Evolutionary conservation across 2,113 vertebrate species (phyloP).

Genomic region (Osmerus mordax): DNA sequence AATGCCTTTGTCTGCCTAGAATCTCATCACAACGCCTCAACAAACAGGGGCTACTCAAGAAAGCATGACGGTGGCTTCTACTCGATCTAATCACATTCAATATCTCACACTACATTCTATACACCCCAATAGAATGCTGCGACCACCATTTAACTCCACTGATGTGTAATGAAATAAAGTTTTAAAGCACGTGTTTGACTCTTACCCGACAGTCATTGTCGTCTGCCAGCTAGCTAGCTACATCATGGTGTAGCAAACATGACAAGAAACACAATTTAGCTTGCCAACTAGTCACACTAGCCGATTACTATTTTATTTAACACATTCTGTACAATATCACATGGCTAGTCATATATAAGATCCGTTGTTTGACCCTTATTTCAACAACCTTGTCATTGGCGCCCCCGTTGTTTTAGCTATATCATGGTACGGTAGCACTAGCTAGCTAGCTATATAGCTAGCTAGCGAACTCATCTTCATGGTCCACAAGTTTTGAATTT

Average conservation of each 20-base stretch:
- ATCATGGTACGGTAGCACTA: too few relatives aligned
- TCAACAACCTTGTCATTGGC: neutral
- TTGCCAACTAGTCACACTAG: too few relatives aligned
- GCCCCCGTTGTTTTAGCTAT: neutral
- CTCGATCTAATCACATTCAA: constrained; percentile 40
- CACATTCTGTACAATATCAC: too few relatives aligned
- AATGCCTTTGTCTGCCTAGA: constrained; percentile 33
- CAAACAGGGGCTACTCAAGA: constrained; percentile 67
- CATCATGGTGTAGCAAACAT: neutral
- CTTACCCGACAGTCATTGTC: neutral
- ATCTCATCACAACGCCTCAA: constrained; percentile 65
- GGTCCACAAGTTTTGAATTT: neutral
- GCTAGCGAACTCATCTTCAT: too few relatives aligned
- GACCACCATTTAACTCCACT: neutral
- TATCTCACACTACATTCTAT: too few relatives aligned
- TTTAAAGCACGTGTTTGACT: neutral
- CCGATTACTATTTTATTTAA: too few relatives aligned
- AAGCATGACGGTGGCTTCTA: constrained; percentile 73
- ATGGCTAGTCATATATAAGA: too few relatives aligned
- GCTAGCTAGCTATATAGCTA: too few relatives aligned
- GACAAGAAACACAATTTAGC: too few relatives aligned
- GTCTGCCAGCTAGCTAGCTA: neutral
- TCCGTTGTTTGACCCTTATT: too few relatives aligned
- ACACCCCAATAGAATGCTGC: neutral
- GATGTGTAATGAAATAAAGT: neutral